Evolutionary conservation across 1,140 invertebrate genomes (phyloP).

Genomic region (Papilio dardanus): DNA sequence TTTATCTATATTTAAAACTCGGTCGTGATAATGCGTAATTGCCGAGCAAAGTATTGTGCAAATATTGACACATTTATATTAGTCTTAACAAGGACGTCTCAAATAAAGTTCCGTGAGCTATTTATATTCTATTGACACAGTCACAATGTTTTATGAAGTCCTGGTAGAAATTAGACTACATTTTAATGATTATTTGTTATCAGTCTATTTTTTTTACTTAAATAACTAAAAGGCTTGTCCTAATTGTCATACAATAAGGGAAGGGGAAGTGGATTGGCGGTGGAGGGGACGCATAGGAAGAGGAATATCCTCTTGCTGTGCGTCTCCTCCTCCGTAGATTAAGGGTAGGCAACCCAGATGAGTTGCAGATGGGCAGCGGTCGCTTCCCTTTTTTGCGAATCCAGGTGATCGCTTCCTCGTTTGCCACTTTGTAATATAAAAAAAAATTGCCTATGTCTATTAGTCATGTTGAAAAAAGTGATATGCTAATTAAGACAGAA

Average conservation of each 20-base stretch:
- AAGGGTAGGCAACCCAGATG: too few relatives aligned
- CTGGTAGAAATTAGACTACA: neutral
- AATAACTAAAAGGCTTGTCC: too few relatives aligned
- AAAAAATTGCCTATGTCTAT: neutral
- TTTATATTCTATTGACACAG: constrained; percentile 7
- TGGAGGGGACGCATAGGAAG: too few relatives aligned
- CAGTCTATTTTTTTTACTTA: too few relatives aligned
- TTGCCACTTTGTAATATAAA: neutral
- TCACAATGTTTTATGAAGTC: neutral
- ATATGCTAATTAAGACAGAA: neutral
- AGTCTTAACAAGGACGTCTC: constrained; percentile 24
- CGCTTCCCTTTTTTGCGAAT: too few relatives aligned
- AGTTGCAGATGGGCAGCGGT: too few relatives aligned
- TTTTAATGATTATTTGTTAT: neutral
- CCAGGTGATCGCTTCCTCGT: too few relatives aligned
- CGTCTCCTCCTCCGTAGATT: too few relatives aligned
- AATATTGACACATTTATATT: constrained; percentile 6
- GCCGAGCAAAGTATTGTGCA: neutral
- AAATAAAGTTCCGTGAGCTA: neutral
- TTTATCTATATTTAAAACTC: neutral
- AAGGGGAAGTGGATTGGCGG: too few relatives aligned
- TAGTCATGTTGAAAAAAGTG: neutral
- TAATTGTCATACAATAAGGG: too few relatives aligned
- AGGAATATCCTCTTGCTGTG: too few relatives aligned
- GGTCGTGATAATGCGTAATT: neutral